These are phyloP conservation scores for Lasioglossum oenotherae DNA, from an alignment of 2,888 invertebrate species.

Conservation along the genomic window DNA sequence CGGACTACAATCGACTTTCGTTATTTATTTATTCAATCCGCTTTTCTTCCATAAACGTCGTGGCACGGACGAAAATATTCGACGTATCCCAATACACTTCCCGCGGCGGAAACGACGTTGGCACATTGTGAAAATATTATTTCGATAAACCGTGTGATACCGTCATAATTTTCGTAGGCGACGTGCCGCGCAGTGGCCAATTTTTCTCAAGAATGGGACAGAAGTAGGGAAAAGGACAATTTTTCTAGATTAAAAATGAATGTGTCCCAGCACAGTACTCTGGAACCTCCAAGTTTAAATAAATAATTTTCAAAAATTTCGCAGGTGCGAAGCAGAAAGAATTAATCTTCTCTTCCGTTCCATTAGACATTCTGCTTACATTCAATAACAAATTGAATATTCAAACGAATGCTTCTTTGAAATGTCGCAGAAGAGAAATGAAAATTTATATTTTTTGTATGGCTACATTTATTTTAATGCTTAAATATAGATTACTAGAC, in stretches of 20 bases:
- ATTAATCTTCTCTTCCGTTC: too few species aligned
- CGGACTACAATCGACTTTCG: not conserved
- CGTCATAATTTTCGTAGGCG: conserved; percentile 5
- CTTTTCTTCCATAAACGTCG: conserved; percentile 1
- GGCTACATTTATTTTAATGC: too few species aligned
- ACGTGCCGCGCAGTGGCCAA: not conserved
- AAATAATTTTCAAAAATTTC: too few species aligned
- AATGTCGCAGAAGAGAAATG: too few species aligned
- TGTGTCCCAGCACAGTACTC: not conserved
- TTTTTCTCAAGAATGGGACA: not conserved
- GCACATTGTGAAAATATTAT: conserved; percentile 51
- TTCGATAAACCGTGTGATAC: conserved; percentile 43
- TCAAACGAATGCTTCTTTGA: too few species aligned
- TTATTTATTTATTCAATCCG: conserved; percentile 16
- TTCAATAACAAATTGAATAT: too few species aligned
- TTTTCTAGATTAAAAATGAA: not conserved
- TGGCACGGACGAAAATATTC: conserved; percentile 19
- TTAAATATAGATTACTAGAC: too few species aligned
- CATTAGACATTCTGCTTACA: too few species aligned
- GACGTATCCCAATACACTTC: not conserved
- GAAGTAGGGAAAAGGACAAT: not conserved
- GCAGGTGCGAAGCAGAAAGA: too few species aligned
- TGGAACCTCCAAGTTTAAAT: too few species aligned
- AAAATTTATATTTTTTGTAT: too few species aligned
- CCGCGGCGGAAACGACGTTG: not conserved